These are phyloP conservation scores for Apteryx owenii DNA, from an alignment of 2,113 vertebrate species.

Conservation along the genomic window DNA sequence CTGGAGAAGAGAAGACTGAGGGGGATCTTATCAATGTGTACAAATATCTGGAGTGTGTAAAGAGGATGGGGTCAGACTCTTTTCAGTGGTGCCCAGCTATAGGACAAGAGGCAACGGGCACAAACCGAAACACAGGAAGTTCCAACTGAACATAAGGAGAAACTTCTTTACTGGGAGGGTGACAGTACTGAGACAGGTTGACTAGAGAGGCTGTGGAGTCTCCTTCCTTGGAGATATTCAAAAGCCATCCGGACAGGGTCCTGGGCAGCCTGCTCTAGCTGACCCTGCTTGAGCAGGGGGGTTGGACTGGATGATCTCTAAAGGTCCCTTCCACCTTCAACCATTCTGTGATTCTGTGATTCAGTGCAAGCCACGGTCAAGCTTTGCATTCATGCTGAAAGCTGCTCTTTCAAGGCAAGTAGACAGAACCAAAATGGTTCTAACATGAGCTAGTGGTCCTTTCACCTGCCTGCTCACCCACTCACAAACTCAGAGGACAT, in stretches of 20 bases:
- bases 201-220: no score
- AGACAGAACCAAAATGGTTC: not conserved
- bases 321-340: not conserved
- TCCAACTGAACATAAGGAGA: not conserved
- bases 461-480: not conserved
- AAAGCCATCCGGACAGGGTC: not conserved
- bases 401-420: not conserved
- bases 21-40: no score
- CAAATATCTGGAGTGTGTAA: no score
- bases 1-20: no score
- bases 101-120: not conserved
- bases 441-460: fast-evolving
- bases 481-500: not conserved
- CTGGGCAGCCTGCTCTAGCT: not conserved
- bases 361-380: not conserved
- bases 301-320: not conserved
- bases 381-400: not conserved
- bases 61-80: no score
- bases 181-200: not conserved
- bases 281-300: not conserved
- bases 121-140: not conserved
- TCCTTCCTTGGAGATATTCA: not conserved
- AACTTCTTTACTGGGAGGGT: not conserved
- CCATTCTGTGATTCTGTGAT: not conserved
- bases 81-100: no score